Percentiles rank a stretch among this genome's conserved stretches.
Conservation (phyloP, 2,113 vertebrate species). For the Marmota flaviventris region DNA sequence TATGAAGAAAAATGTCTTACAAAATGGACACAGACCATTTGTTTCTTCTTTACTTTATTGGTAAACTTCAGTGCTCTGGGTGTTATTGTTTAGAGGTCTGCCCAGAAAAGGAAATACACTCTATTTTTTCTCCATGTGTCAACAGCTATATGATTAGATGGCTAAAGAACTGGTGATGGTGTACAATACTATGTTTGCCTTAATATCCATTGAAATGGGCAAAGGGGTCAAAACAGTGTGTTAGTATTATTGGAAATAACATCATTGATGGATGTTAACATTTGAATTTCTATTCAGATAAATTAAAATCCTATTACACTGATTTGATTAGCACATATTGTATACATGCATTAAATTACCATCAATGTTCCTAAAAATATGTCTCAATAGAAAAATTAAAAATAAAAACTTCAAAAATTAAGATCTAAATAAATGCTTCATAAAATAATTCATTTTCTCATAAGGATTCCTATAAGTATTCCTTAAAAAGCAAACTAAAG, state of each 20-base stretch:
- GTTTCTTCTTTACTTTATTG: conserved; percentile 20
- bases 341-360: neutral
- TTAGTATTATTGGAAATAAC: neutral
- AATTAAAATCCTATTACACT: neutral
- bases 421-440: neutral
- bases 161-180: neutral
- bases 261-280: neutral
- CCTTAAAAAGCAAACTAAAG: conserved; percentile 12
- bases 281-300: conserved; percentile 33
- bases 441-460: neutral
- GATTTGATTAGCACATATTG: neutral
- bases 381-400: neutral
- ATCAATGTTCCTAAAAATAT: neutral
- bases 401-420: neutral
- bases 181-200: neutral
- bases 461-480: neutral
- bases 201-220: neutral
- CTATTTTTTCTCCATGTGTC: neutral
- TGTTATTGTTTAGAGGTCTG: neutral
- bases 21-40: neutral
- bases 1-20: neutral
- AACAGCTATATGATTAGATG: neutral
- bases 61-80: conserved; percentile 1
- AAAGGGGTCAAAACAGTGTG: neutral
- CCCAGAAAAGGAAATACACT: neutral